These are phyloP conservation scores for Polyommatus iphigenia DNA, from an alignment of 2,888 invertebrate species.

Conservation along the genomic window DNA sequence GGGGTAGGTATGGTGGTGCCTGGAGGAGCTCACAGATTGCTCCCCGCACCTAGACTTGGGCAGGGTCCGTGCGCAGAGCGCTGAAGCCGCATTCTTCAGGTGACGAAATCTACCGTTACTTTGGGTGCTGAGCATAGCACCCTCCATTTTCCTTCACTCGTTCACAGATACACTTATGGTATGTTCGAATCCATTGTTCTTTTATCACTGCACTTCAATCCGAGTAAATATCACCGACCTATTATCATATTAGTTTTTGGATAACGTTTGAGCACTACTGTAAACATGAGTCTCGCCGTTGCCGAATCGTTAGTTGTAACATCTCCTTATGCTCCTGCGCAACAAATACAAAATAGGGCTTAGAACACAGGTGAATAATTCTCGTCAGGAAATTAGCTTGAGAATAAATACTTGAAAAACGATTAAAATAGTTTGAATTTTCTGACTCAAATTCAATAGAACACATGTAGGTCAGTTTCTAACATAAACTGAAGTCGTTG, in stretches of 20 bases:
- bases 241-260: conserved; percentile 35
- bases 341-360: background rate
- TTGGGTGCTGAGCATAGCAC: conserved; percentile 75
- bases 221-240: conserved; percentile 35
- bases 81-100: conserved; percentile 73
- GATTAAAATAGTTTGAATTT: background rate
- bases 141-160: conserved; percentile 65
- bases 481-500: background rate
- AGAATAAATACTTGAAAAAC: background rate
- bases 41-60: conserved; percentile 72
- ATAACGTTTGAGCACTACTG: background rate
- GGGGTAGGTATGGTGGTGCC: conserved; percentile 74
- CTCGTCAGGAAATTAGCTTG: background rate
- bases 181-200: conserved; percentile 61
- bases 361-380: conserved; percentile 27
- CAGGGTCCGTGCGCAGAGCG: conserved; percentile 70
- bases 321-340: conserved; percentile 5
- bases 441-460: background rate
- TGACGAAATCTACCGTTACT: conserved; percentile 72
- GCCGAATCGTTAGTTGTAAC: background rate
- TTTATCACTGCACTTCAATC: conserved; percentile 31
- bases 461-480: conserved; percentile 26
- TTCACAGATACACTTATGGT: conserved; percentile 52
- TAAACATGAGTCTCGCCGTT: background rate
- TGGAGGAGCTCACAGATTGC: conserved; percentile 53